These are phyloP conservation scores for Hirtodrosophila duncani DNA, from an alignment of 2,888 invertebrate genomes.

Conservation along the genomic window DNA sequence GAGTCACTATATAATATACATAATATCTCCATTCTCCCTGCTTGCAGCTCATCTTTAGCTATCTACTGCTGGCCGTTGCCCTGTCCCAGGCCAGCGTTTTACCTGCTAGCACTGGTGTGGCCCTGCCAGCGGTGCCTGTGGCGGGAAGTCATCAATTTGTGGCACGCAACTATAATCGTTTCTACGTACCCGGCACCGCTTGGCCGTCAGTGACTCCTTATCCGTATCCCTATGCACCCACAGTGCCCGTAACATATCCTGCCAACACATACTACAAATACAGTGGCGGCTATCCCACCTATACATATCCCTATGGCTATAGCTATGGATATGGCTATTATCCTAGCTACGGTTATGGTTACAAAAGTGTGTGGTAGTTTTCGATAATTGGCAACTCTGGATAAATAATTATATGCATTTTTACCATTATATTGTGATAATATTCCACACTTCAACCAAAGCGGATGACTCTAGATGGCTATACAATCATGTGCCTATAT, in stretches of 20 bases:
- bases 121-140: conserved; percentile 60
- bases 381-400: neutral
- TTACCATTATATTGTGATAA: conserved; percentile 42
- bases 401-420: neutral
- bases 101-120: conserved; percentile 33
- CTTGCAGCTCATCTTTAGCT: conserved; percentile 15
- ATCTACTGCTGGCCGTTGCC: conserved; percentile 24
- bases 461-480: neutral
- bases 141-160: conserved; percentile 71
- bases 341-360: conserved; percentile 51
- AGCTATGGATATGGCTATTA: conserved; percentile 39
- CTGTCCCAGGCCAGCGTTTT: conserved; percentile 43
- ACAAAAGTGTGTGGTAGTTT: conserved; percentile 52
- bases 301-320: conserved; percentile 48
- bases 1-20: neutral
- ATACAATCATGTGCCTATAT: neutral
- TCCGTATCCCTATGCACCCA: no score
- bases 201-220: conserved; percentile 36
- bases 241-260: conserved; percentile 31
- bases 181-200: conserved; percentile 51
- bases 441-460: conserved; percentile 12
- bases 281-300: conserved; percentile 42
- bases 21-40: neutral
- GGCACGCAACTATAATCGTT: conserved; percentile 70
- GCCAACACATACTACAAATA: conserved; percentile 46